phyloP scores from a whole-genome alignment of 35 echinoderm and acorn worm species.

The Holothuria glaberrima region DNA sequence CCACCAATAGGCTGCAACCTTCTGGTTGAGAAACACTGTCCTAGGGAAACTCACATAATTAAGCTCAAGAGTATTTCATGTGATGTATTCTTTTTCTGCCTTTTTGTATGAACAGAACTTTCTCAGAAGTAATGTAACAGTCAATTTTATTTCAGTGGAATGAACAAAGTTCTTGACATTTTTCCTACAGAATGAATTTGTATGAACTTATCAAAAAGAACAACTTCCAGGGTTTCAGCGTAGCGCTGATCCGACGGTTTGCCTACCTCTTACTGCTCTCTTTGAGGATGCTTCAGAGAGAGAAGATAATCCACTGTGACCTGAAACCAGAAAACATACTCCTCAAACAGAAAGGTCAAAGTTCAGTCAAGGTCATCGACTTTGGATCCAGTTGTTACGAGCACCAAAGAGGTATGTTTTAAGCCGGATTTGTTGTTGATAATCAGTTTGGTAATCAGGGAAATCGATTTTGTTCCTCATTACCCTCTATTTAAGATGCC shows the following conservation, averaged over 20 bases:
- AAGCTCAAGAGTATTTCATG: no score
- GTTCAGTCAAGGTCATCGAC: constrained; percentile 97
- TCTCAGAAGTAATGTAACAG: no score
- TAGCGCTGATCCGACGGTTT: constrained; percentile 89
- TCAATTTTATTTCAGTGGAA: no score
- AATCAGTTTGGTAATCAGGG: no score
- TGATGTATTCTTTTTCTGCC: no score
- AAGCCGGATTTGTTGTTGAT: neutral
- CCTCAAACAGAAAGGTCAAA: constrained; percentile 91
- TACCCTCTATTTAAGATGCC: no score
- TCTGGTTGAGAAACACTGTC: no score
- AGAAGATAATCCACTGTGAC: constrained; percentile 93
- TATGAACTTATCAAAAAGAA: constrained; percentile 99
- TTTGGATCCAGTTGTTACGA: constrained; percentile 96
- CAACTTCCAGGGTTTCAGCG: constrained; percentile 96
- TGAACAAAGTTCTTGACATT: neutral
- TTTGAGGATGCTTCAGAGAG: constrained; percentile 79
- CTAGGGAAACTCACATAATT: no score
- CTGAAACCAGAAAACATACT: constrained; percentile 96
- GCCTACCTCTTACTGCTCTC: constrained; percentile 79
- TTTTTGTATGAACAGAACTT: no score
- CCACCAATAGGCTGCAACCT: no score
- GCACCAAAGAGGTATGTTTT: constrained; percentile 86
- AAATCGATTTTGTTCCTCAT: no score
- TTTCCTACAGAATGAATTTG: constrained; percentile 83